Conservation (phyloP, 2,113 vertebrate genomes). For the Anolis sagrei region DNA sequence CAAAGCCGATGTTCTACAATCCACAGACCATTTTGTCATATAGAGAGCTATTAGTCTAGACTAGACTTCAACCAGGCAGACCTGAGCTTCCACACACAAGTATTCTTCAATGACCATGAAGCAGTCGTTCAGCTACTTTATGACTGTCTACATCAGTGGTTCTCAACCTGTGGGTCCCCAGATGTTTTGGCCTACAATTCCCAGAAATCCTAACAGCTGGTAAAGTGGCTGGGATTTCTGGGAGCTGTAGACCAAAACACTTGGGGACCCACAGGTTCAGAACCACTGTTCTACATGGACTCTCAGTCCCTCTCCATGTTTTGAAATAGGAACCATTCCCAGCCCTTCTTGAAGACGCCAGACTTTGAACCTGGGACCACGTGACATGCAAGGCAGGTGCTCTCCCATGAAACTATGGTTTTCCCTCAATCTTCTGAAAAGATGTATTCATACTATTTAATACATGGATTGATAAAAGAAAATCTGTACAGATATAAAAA, state of each 20-base stretch:
- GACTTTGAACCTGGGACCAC: background rate
- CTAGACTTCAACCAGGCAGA: background rate
- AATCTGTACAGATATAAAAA: constrained; percentile 15
- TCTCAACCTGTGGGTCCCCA: no score
- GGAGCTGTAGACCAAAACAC: no score
- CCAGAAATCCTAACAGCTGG: no score
- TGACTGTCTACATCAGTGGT: no score
- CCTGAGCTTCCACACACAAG: background rate
- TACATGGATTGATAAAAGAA: constrained; percentile 4
- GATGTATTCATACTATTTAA: background rate
- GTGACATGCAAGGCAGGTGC: background rate
- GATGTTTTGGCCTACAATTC: no score
- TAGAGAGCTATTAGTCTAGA: background rate
- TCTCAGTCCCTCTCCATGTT: background rate
- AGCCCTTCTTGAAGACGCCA: background rate
- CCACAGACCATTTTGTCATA: background rate
- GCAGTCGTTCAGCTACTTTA: background rate
- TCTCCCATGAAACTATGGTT: background rate
- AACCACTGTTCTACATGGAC: no score
- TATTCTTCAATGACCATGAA: background rate
- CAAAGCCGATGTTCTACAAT: background rate
- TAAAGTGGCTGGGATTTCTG: no score
- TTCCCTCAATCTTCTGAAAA: background rate
- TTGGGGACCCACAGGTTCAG: no score
- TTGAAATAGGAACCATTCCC: background rate